A percentile compares a stretch with the other conserved stretches of the same genome.
phyloP scores from a whole-genome alignment of 2,888 invertebrate species.

The Mesorhabditis spiculigera region DNA sequence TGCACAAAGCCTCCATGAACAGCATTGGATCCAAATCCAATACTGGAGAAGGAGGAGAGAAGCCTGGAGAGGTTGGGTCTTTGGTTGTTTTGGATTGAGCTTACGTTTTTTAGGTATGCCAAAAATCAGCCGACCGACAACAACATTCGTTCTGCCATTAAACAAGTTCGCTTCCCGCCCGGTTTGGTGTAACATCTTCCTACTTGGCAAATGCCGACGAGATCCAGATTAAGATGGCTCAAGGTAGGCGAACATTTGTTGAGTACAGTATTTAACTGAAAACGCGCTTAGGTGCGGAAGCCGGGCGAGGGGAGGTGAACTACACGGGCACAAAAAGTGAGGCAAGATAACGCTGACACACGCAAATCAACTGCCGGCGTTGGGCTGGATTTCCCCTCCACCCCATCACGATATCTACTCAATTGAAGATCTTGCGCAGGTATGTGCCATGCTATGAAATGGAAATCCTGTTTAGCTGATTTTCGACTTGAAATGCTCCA shows the following conservation, averaged over 20 bases:
- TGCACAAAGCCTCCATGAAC: slow-evolving; percentile 99
- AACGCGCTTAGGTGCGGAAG: slow-evolving; percentile 73
- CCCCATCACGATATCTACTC: slow-evolving; percentile 99
- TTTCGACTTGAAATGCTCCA: slow-evolving; percentile 94
- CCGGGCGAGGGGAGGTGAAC: slow-evolving; percentile 97
- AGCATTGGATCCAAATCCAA: slow-evolving; percentile 94
- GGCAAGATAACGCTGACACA: slow-evolving; percentile 87
- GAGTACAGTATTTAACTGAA: not conserved
- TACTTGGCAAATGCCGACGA: slow-evolving; percentile 97
- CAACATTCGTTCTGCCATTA: slow-evolving; percentile 88
- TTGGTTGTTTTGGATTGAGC: not conserved
- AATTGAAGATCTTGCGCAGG: slow-evolving; percentile 94
- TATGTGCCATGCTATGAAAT: slow-evolving; percentile 33
- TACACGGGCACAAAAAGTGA: slow-evolving; percentile 84
- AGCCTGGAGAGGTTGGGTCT: slow-evolving; percentile 64
- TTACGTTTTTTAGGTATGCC: slow-evolving; percentile 63
- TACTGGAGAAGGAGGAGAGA: slow-evolving; percentile 90
- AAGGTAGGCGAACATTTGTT: slow-evolving; percentile 59
- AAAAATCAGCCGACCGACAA: slow-evolving; percentile 73
- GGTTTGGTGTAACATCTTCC: slow-evolving; percentile 95
- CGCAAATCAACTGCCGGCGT: slow-evolving; percentile 94
- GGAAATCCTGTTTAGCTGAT: slow-evolving; percentile 69
- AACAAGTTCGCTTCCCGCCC: slow-evolving; percentile 90
- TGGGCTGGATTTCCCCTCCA: slow-evolving; percentile 93
- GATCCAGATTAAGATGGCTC: slow-evolving; percentile 98